Conservation (phyloP, 2,113 vertebrate species). For the Trochalopteron elliotii region DNA sequence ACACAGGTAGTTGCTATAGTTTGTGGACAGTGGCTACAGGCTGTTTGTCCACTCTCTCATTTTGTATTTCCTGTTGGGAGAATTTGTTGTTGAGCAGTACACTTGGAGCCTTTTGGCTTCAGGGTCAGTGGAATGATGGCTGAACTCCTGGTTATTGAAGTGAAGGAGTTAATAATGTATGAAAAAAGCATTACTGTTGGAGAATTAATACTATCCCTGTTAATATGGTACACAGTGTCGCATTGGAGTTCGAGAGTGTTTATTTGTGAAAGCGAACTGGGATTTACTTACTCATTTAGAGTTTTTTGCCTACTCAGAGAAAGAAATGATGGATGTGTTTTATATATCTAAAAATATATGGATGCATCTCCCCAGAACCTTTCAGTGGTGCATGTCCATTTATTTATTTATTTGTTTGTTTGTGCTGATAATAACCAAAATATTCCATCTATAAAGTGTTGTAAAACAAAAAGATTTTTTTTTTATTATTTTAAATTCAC, state of each 20-base stretch:
- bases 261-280: not conserved
- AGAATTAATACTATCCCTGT: not conserved
- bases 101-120: not conserved
- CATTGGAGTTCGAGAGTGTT: not conserved
- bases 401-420: not conserved
- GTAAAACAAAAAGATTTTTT: not conserved
- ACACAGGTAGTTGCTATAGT: not conserved
- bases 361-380: fast-evolving
- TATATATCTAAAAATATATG: not conserved
- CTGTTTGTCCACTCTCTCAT: not conserved
- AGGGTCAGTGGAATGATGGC: not conserved
- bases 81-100: not conserved
- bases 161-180: not conserved
- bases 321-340: not conserved
- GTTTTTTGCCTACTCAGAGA: not conserved
- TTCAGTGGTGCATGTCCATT: not conserved
- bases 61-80: not conserved
- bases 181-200: not conserved
- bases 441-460: not conserved
- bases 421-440: not conserved
- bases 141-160: not conserved
- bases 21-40: not conserved
- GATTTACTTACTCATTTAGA: not conserved
- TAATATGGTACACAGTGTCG: not conserved
- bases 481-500: not conserved